These are phyloP conservation scores for Orchesellides sinensis DNA, from an alignment of 2,888 invertebrate genomes.

Conservation along the genomic window DNA sequence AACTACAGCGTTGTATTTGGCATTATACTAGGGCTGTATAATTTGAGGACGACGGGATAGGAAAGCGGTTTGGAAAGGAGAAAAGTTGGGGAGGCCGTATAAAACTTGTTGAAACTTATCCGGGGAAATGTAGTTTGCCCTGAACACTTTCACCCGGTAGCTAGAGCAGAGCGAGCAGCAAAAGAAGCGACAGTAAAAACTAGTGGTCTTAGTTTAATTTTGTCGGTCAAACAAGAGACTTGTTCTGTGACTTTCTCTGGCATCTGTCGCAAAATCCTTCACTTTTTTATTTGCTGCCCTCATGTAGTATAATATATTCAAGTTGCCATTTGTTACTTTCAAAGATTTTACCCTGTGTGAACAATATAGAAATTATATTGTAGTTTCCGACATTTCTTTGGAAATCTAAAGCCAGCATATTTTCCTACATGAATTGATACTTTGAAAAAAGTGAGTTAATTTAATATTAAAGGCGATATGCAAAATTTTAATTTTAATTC, in stretches of 20 bases:
- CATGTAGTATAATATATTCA: too few relatives aligned
- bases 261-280: neutral
- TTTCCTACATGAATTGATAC: too few relatives aligned
- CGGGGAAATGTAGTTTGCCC: slow-evolving; percentile 54
- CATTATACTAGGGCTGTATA: neutral
- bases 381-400: too few relatives aligned
- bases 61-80: slow-evolving; percentile 11
- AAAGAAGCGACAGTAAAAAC: slow-evolving; percentile 3
- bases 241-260: neutral
- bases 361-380: too few relatives aligned
- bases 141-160: slow-evolving; percentile 54
- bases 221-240: neutral
- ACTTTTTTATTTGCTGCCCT: neutral
- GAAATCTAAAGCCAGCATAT: too few relatives aligned
- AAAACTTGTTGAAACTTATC: slow-evolving; percentile 65
- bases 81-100: slow-evolving; percentile 29
- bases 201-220: neutral
- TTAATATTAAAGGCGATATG: too few relatives aligned
- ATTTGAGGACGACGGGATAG: slow-evolving; percentile 22
- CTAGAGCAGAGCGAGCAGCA: slow-evolving; percentile 8
- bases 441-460: too few relatives aligned
- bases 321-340: too few relatives aligned
- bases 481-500: too few relatives aligned
- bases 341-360: too few relatives aligned
- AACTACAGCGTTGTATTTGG: neutral